Percentiles rank a stretch among this genome's conserved stretches.
Evolutionary conservation across 2,797 vertebrate genomes (phyloP).

Genomic region (Spheniscus humboldti): DNA sequence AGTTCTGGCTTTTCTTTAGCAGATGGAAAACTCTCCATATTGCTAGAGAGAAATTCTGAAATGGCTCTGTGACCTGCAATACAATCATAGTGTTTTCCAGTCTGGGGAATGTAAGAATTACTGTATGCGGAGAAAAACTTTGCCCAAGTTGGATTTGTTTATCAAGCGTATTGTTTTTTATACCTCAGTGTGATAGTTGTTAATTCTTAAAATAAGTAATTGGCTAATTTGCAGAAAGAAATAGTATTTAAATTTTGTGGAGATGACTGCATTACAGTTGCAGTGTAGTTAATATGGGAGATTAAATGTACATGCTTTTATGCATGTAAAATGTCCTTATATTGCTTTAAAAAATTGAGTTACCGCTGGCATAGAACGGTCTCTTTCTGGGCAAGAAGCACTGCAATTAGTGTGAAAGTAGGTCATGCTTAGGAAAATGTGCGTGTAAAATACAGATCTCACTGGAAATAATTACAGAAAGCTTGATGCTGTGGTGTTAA

Average conservation of each 20-base stretch:
- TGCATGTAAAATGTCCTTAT: not conserved
- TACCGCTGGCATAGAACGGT: not conserved
- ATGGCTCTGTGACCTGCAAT: not conserved
- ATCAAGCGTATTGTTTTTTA: not conserved
- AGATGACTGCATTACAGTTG: not conserved
- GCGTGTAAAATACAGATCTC: constrained; percentile 1
- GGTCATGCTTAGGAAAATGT: constrained; percentile 17
- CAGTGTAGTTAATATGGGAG: not conserved
- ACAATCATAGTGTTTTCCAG: not conserved
- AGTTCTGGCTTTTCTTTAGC: not conserved
- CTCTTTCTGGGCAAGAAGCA: not conserved
- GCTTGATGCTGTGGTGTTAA: not conserved
- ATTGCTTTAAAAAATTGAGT: not conserved
- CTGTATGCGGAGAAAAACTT: not conserved
- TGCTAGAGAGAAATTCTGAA: not conserved
- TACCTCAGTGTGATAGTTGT: not conserved
- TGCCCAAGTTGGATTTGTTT: not conserved
- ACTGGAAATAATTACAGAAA: constrained; percentile 22
- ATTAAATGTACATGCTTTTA: not conserved
- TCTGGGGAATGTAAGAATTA: not conserved
- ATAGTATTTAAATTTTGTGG: not conserved
- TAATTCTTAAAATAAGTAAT: not conserved
- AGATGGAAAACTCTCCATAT: not conserved
- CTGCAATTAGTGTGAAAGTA: not conserved
- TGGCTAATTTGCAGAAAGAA: not conserved